Conservation (phyloP, 2,797 vertebrate species). For the Arctocebus calabarensis region DNA sequence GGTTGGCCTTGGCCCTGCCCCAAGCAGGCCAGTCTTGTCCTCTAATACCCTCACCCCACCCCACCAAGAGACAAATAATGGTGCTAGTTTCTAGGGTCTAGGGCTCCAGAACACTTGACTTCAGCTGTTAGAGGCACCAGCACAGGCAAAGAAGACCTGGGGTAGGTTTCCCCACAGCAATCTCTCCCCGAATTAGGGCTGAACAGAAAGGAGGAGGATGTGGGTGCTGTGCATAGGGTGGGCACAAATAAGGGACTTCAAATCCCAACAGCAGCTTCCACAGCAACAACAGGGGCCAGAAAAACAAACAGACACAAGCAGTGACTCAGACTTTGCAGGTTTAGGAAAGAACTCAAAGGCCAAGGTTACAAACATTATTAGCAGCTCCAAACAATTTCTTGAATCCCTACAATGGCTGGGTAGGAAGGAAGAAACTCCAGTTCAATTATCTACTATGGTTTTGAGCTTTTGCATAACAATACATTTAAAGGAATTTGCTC, state of each 20-base stretch:
- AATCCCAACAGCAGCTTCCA: not conserved
- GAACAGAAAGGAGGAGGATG: not conserved
- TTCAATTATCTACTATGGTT: not conserved
- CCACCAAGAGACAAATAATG: not conserved
- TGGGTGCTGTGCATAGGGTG: not conserved
- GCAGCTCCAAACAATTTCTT: not conserved
- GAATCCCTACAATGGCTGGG: not conserved
- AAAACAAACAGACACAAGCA: not conserved
- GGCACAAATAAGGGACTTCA: not conserved
- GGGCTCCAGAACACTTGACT: not conserved
- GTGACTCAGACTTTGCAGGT: not conserved
- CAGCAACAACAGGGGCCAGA: not conserved
- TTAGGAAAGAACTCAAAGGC: not conserved
- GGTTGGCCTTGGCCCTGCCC: no score
- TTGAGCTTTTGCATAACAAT: not conserved
- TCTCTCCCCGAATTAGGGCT: not conserved
- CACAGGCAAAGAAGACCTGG: not conserved
- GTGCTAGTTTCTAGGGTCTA: not conserved
- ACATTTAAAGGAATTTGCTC: not conserved
- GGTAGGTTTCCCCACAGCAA: not conserved
- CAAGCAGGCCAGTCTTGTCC: not conserved
- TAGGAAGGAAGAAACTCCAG: not conserved
- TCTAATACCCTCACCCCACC: not conserved
- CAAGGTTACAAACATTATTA: not conserved
- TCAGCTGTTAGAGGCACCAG: not conserved